Evolutionary conservation across 2,113 vertebrate species (phyloP), one percentile per base, ranked within the genome.

Genomic region (Urocitellus parryii): DNA sequence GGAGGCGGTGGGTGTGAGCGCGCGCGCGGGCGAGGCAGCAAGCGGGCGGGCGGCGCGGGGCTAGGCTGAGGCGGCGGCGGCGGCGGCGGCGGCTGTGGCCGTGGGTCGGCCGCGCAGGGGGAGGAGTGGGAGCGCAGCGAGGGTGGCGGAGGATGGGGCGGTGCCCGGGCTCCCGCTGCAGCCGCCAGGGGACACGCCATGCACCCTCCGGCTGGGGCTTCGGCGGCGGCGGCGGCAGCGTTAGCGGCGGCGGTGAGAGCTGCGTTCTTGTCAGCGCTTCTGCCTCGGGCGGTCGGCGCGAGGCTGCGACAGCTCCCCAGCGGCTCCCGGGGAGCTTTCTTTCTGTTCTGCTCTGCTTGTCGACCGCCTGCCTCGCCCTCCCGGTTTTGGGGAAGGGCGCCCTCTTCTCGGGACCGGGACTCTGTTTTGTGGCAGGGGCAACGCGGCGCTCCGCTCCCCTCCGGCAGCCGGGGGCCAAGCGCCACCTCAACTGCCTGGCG

Each of bases 191-290:
- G 96, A 97, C 96, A 94, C 96, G 95, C 97, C 84, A 96, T 92
- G 96, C 97, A 89, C 97, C 97, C 94, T 97, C 88, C 67, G 90
- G 96, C 92, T 95, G 72, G 96, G 92, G 96, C 92, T 97, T 10
- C 84, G 79, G 93, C 95, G 76, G 74, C 91, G 65, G 95, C 92
- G 77, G 95, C 90, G n/a, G n/a, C n/a, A 94, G 97, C 87, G 74
- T 81, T 97, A 97, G 97, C 97, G 78, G 92, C 72, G 85, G 78
- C 94, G 34, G 96, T 61, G 93, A 80, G 88, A 89, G 90, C 95
- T 79, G 96, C 86, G 89, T 88, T 81, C 85, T 48, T 39, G 73
- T 91, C 81, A 99, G 97, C 90, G 97, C 97, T 99, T 99, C n/a
- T n/a, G n/a, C n/a, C n/a, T n/a, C n/a, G n/a, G n/a, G n/a, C n/a